Conservation (phyloP, 2,888 invertebrate genomes). For the Allolobophora icterica region DNA sequence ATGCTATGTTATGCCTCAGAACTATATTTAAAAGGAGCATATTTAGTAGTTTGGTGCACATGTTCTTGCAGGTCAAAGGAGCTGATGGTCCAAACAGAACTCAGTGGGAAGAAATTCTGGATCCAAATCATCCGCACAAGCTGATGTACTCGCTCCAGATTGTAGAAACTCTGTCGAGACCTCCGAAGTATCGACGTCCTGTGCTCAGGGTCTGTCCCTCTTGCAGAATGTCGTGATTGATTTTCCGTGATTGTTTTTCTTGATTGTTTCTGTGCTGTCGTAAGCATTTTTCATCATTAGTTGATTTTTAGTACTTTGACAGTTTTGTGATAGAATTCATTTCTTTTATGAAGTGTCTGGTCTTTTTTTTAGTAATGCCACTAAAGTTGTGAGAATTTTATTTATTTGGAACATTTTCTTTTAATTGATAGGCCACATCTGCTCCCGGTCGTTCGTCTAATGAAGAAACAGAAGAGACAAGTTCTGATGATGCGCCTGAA, state of each 20-base stretch:
- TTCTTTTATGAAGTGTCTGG: not conserved
- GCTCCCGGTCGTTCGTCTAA: slow-evolving; percentile 21
- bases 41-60: too few relatives aligned
- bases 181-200: slow-evolving; percentile 51
- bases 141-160: slow-evolving; percentile 93
- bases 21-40: too few relatives aligned
- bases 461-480: slow-evolving; percentile 15
- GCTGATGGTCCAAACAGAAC: not conserved
- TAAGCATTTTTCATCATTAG: not conserved
- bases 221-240: not conserved
- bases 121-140: slow-evolving; percentile 88
- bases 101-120: slow-evolving; percentile 73
- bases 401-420: not conserved
- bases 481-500: slow-evolving; percentile 49
- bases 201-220: slow-evolving; percentile 31
- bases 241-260: not conserved
- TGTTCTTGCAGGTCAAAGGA: slow-evolving; percentile 26
- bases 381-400: not conserved
- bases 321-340: not conserved
- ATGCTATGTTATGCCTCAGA: too few relatives aligned
- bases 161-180: slow-evolving; percentile 75
- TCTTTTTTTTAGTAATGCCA: not conserved
- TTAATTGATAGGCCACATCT: not conserved
- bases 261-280: not conserved
- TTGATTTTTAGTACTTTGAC: not conserved